phyloP scores from a whole-genome alignment of 2,797 vertebrate genomes.

The Trichosurus vulpecula region DNA sequence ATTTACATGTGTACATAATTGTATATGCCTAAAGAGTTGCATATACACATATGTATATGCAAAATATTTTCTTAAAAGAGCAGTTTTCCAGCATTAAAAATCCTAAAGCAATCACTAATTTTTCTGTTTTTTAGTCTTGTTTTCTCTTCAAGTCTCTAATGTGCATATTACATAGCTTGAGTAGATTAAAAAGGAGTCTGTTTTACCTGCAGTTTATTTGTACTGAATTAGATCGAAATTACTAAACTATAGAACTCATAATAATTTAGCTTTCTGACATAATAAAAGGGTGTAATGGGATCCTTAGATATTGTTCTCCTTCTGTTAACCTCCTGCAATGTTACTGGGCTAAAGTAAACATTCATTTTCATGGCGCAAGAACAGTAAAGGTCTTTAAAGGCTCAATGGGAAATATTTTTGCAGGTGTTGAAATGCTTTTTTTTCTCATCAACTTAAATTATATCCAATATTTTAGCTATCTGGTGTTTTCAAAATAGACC shows the following conservation, averaged over 20 bases:
- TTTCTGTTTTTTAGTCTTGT: background rate
- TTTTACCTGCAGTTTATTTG: background rate
- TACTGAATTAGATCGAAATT: background rate
- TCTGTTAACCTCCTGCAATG: background rate
- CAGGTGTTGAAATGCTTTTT: background rate
- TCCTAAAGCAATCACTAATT: background rate
- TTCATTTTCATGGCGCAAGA: background rate
- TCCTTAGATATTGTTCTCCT: background rate
- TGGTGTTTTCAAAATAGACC: background rate
- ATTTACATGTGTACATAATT: background rate
- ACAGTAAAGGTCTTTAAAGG: background rate
- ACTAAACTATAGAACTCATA: background rate
- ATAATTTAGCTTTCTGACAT: slow-evolving; percentile 6
- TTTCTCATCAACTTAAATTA: background rate
- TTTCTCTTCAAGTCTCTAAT: background rate
- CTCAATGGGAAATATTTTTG: background rate
- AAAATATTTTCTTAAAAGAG: too few species aligned
- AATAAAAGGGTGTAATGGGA: background rate
- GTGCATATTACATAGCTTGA: background rate
- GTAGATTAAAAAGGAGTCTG: background rate
- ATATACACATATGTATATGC: background rate
- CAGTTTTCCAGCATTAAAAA: background rate
- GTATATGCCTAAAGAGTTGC: background rate
- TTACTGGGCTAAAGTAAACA: background rate
- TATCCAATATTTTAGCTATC: background rate